Conservation (phyloP, 1,140 invertebrate genomes). For the Trichonephila inaurata region DNA sequence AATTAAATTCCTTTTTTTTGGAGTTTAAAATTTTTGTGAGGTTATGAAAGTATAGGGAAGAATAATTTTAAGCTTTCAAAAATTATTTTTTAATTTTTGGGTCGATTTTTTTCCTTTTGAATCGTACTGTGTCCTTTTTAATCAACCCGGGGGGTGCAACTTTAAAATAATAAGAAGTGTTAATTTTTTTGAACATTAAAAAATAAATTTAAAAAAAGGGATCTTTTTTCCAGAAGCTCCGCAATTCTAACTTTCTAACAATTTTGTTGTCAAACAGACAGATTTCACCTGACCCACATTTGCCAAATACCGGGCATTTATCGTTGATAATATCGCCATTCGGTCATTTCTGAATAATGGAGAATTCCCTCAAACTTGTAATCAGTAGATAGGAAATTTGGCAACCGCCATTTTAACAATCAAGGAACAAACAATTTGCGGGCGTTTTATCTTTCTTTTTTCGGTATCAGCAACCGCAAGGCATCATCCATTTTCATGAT, state of each 20-base stretch:
- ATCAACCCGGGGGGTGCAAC: too few relatives aligned
- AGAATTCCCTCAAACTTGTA: background rate
- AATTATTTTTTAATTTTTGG: too few relatives aligned
- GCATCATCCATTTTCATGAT: background rate
- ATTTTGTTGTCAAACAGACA: background rate
- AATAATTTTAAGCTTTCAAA: too few relatives aligned
- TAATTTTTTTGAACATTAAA: too few relatives aligned
- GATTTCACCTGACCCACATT: conserved; percentile 6
- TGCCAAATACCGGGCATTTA: background rate
- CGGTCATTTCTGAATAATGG: background rate
- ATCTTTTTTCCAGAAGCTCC: background rate
- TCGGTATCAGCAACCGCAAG: background rate
- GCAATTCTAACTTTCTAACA: background rate
- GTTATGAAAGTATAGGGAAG: too few relatives aligned
- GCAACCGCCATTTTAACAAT: background rate
- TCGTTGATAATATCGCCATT: background rate
- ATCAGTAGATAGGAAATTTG: background rate
- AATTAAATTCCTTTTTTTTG: too few relatives aligned
- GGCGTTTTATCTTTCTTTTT: background rate
- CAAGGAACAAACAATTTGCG: background rate
- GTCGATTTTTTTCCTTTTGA: too few relatives aligned
- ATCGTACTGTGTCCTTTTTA: too few relatives aligned
- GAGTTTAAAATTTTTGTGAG: too few relatives aligned
- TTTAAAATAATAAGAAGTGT: too few relatives aligned
- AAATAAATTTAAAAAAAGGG: too few relatives aligned